Conservation (phyloP, 2,888 invertebrate species). For the Pecten maximus region DNA sequence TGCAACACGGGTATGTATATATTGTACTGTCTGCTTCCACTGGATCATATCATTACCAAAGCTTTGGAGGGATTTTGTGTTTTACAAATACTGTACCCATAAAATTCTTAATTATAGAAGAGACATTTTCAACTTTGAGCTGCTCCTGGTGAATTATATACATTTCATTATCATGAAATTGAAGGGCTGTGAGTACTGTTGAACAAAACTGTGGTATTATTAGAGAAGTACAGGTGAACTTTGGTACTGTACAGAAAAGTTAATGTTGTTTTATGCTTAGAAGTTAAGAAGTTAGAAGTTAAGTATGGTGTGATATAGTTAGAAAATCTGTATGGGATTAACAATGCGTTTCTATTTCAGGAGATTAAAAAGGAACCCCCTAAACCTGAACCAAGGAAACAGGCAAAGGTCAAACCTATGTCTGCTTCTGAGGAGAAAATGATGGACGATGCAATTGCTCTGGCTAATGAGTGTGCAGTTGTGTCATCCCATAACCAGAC, state of each 20-base stretch:
- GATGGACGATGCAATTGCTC: slow-evolving; percentile 94
- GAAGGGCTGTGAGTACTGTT: no score
- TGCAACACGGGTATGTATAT: slow-evolving; percentile 27
- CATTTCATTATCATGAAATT: no score
- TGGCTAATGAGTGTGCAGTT: slow-evolving; percentile 93
- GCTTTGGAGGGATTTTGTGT: background rate
- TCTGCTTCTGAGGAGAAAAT: slow-evolving; percentile 96
- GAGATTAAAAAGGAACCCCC: slow-evolving; percentile 56
- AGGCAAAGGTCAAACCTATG: slow-evolving; percentile 90
- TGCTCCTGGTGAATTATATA: no score
- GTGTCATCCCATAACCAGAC: slow-evolving; percentile 62
- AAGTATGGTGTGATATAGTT: background rate
- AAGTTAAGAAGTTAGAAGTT: background rate
- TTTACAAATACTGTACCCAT: background rate
- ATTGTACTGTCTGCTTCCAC: background rate
- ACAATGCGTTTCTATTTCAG: slow-evolving; percentile 50
- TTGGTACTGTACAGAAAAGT: background rate
- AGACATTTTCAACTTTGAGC: background rate
- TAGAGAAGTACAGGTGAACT: no score
- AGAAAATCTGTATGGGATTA: background rate
- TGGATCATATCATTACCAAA: background rate
- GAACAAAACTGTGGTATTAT: no score
- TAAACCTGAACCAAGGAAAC: slow-evolving; percentile 66
- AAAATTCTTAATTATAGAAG: background rate
- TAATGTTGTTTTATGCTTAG: background rate